Conservation (phyloP, 2,797 vertebrate species). For the Menidia menidia region DNA sequence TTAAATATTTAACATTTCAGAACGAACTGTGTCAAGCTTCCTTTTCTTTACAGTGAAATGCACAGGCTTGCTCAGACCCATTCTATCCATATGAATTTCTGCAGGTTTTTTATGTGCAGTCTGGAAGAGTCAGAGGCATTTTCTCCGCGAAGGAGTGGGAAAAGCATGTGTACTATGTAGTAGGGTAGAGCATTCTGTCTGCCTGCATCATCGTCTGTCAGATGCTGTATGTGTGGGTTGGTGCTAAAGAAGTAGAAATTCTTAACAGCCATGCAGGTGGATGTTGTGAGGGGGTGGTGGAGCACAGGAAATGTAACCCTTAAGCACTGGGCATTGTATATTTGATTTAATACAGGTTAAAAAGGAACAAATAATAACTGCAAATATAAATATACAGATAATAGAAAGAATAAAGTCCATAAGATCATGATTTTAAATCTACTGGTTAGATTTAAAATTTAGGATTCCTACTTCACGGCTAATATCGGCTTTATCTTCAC, state of each 20-base stretch:
- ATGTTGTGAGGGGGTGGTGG: constrained; percentile 64
- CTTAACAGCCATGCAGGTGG: constrained; percentile 48
- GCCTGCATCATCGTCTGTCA: constrained; percentile 54
- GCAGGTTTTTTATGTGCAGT: constrained; percentile 21
- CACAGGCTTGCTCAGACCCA: constrained; percentile 15
- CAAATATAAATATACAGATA: too few species aligned
- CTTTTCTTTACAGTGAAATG: constrained; percentile 30
- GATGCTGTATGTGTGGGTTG: constrained; percentile 62
- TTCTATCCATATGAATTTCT: constrained; percentile 5
- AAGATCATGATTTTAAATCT: too few species aligned
- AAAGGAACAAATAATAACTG: background rate
- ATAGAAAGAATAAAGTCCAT: too few species aligned
- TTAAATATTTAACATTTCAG: constrained; percentile 75
- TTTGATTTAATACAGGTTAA: constrained; percentile 19
- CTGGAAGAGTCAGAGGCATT: constrained; percentile 25
- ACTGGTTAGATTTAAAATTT: too few species aligned
- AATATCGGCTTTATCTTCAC: too few species aligned
- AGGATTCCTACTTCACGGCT: too few species aligned
- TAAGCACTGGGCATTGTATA: constrained; percentile 34
- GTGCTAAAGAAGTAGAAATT: constrained; percentile 52
- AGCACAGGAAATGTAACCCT: constrained; percentile 62
- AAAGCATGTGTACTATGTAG: constrained; percentile 43
- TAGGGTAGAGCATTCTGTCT: constrained; percentile 55
- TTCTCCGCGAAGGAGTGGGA: constrained; percentile 35
- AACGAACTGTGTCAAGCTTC: constrained; percentile 43